These are phyloP conservation scores for Lasioglossum morio DNA, from an alignment of 2,888 invertebrate genomes.

Conservation along the genomic window DNA sequence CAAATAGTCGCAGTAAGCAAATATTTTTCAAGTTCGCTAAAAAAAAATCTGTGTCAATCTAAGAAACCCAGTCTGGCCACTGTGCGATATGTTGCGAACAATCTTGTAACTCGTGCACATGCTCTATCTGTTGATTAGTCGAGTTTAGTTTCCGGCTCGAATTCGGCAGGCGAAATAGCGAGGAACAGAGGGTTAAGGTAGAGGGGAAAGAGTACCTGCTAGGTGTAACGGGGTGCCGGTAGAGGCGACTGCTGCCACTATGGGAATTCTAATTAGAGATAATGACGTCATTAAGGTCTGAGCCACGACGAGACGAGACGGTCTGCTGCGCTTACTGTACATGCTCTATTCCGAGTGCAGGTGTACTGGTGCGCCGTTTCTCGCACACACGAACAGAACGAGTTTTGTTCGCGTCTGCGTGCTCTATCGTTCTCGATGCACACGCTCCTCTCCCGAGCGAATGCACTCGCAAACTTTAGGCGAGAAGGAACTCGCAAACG, in stretches of 20 bases:
- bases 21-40: not conserved
- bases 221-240: constrained; percentile 63
- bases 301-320: constrained; percentile 80
- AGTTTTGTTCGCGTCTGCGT: constrained; percentile 53
- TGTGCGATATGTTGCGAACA: not conserved
- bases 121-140: not conserved
- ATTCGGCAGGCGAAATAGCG: not conserved
- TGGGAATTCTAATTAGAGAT: constrained; percentile 81
- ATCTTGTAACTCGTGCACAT: fast-evolving
- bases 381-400: constrained; percentile 43
- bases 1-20: not conserved
- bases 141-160: not conserved
- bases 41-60: not conserved
- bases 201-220: constrained; percentile 25
- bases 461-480: constrained; percentile 49
- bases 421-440: constrained; percentile 46
- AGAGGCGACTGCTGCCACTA: constrained; percentile 59
- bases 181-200: not conserved
- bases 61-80: not conserved
- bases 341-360: constrained; percentile 56
- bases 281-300: constrained; percentile 82
- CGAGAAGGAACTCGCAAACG: constrained; percentile 27
- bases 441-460: constrained; percentile 47
- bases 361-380: constrained; percentile 19
- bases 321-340: constrained; percentile 78